A percentile compares a stretch with the other conserved stretches of the same genome.
phyloP scores from a whole-genome alignment of 2,113 vertebrate species.

The Neogobius melanostomus region DNA sequence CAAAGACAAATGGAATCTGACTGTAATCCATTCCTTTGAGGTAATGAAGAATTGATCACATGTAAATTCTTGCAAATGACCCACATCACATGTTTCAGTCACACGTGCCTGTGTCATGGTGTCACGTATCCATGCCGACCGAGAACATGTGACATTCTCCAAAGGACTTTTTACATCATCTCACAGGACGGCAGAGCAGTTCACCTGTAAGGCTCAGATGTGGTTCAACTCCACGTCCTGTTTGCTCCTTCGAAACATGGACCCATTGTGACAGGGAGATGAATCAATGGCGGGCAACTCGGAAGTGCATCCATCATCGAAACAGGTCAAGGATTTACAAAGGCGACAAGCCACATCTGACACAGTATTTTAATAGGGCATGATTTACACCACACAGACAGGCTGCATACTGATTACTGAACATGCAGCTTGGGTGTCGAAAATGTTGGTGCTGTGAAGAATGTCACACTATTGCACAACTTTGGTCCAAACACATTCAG shows the following conservation, averaged over 20 bases:
- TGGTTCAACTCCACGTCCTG: background rate
- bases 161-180: conserved; percentile 1
- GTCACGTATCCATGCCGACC: background rate
- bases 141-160: background rate
- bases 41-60: conserved; percentile 14
- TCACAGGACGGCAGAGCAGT: background rate
- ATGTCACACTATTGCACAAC: too few relatives aligned
- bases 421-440: background rate
- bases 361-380: background rate
- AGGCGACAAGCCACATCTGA: conserved; percentile 1
- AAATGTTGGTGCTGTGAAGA: too few relatives aligned
- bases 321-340: conserved; percentile 32
- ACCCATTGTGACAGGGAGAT: background rate
- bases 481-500: too few relatives aligned
- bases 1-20: background rate
- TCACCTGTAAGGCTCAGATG: background rate
- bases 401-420: background rate
- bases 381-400: background rate
- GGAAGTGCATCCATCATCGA: conserved; percentile 23
- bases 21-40: conserved; percentile 2
- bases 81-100: conserved; percentile 1
- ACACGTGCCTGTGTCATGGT: background rate
- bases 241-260: background rate
- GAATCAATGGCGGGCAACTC: conserved; percentile 14
- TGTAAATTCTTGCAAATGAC: conserved; percentile 2